Percentiles rank a stretch among this genome's conserved stretches.
Evolutionary conservation across 2,888 invertebrate genomes (phyloP).

Genomic region (Neoitamus cyanurus): DNA sequence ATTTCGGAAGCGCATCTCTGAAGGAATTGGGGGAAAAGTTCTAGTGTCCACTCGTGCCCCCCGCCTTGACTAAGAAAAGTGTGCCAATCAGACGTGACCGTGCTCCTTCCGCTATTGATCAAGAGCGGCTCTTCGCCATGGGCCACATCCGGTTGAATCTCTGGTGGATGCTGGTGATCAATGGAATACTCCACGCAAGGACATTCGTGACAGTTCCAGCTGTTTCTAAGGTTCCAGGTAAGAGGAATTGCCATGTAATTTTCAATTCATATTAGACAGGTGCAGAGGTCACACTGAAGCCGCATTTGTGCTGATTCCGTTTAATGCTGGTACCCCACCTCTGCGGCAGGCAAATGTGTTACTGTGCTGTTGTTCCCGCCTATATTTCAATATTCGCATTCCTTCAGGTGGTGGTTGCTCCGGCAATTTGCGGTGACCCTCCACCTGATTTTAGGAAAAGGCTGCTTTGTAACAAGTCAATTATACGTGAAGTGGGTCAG

Average conservation of each 20-base stretch:
- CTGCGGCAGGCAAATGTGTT: background rate
- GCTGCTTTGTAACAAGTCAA: background rate
- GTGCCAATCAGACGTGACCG: background rate
- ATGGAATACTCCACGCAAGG: conserved; percentile 60
- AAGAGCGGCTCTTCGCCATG: conserved; percentile 55
- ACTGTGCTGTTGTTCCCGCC: background rate
- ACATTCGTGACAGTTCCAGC: conserved; percentile 47
- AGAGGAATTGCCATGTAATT: background rate
- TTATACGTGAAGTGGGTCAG: background rate
- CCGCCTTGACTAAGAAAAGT: background rate
- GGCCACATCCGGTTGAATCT: conserved; percentile 61
- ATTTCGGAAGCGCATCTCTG: background rate
- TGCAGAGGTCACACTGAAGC: background rate
- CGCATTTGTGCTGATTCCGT: background rate
- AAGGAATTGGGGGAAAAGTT: background rate
- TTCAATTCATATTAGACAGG: background rate
- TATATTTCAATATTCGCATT: background rate
- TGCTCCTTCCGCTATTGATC: background rate
- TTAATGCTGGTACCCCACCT: background rate
- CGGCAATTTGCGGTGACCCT: background rate
- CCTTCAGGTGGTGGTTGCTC: background rate
- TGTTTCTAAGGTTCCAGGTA: conserved; percentile 30
- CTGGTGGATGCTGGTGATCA: conserved; percentile 62
- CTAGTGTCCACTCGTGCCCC: background rate
- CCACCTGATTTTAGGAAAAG: background rate